These are phyloP conservation scores for Andrena hattorfiana DNA, from an alignment of 2,888 invertebrate genomes.

Conservation along the genomic window DNA sequence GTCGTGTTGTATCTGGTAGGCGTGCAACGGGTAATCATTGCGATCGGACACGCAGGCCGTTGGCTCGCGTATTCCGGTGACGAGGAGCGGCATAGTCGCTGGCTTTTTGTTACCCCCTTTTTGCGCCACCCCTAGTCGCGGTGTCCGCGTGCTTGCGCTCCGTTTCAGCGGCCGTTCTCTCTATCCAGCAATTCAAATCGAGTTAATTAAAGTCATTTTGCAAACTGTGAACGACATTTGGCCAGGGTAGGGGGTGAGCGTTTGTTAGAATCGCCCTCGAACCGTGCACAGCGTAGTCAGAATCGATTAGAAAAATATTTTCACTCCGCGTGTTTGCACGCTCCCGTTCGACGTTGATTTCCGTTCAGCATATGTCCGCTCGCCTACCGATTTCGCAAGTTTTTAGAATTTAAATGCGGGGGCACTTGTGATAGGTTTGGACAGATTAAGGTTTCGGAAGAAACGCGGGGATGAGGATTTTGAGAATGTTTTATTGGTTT, in stretches of 20 bases:
- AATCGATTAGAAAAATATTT: conserved; percentile 55
- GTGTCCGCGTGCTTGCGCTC: neutral
- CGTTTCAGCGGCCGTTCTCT: conserved; percentile 2
- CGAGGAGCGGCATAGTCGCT: conserved; percentile 36
- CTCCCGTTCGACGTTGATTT: neutral
- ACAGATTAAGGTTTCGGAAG: neutral
- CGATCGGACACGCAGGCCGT: conserved; percentile 58
- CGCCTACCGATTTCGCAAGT: neutral
- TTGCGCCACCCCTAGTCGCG: neutral
- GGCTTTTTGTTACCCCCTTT: conserved; percentile 46
- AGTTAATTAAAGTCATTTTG: conserved; percentile 74
- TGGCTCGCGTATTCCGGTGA: conserved; percentile 26
- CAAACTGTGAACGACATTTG: conserved; percentile 60
- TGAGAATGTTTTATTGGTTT: too few species aligned
- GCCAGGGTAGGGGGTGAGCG: neutral
- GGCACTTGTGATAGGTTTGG: neutral
- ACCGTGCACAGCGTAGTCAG: neutral
- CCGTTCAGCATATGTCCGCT: neutral
- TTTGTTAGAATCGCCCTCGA: conserved; percentile 27
- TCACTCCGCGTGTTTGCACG: neutral
- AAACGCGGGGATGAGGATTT: neutral
- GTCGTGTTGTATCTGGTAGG: conserved; percentile 65
- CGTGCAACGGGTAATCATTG: conserved; percentile 66
- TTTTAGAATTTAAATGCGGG: neutral
- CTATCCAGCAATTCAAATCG: conserved; percentile 60